Evolutionary conservation across 2,888 invertebrate genomes (phyloP).

Genomic region (Drosophila sordidula): DNA sequence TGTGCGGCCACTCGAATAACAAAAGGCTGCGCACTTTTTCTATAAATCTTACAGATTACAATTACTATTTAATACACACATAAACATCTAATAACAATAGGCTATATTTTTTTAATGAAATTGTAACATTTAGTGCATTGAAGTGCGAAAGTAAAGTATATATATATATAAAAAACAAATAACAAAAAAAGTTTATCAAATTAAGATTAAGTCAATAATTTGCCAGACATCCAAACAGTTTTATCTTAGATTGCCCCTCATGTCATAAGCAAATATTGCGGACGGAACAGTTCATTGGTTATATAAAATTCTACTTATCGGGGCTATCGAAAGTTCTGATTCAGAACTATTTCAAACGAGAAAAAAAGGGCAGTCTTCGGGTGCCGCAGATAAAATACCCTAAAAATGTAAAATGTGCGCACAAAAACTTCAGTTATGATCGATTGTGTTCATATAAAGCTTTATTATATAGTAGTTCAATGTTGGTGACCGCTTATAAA

Average conservation of each 20-base stretch:
- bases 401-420: too few relatives aligned
- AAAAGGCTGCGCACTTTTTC: conserved; percentile 59
- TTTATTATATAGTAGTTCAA: too few relatives aligned
- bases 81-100: conserved; percentile 62
- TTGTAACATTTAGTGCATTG: conserved; percentile 71
- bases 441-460: too few relatives aligned
- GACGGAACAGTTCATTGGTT: not conserved
- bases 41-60: conserved; percentile 58
- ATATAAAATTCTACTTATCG: too few relatives aligned
- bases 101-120: conserved; percentile 77
- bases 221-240: not conserved
- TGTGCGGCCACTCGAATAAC: conserved; percentile 68
- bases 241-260: conserved; percentile 10
- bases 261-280: too few relatives aligned
- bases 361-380: not conserved
- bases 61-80: conserved; percentile 55
- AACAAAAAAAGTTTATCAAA: conserved; percentile 11
- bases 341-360: not conserved
- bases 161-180: conserved; percentile 36
- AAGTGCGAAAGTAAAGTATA: conserved; percentile 67
- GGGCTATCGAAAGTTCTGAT: too few relatives aligned
- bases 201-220: conserved; percentile 9
- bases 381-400: not conserved
- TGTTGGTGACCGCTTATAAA: not conserved
- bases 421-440: too few relatives aligned